Conservation (phyloP, 2,113 vertebrate species). For the Thunnus maccoyii region DNA sequence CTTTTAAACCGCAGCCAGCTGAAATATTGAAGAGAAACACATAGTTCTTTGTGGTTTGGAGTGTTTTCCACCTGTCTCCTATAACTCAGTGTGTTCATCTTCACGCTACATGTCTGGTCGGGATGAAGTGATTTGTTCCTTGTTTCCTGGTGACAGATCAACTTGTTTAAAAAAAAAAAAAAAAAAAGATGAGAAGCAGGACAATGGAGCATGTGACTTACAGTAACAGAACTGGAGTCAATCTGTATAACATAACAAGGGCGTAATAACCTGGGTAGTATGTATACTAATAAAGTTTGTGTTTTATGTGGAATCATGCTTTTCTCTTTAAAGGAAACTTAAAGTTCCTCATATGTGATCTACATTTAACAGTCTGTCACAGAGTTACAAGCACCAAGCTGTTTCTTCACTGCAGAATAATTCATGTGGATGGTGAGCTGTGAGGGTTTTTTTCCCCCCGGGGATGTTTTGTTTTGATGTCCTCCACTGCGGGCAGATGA, state of each 20-base stretch:
- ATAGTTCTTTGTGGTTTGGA: slow-evolving; percentile 53
- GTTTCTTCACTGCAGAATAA: slow-evolving; percentile 55
- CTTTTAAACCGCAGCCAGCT: slow-evolving; percentile 52
- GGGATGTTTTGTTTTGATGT: slow-evolving; percentile 80
- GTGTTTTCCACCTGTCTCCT: slow-evolving; percentile 50
- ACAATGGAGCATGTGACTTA: not conserved
- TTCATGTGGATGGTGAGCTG: slow-evolving; percentile 65
- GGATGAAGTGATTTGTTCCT: slow-evolving; percentile 41
- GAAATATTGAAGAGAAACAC: slow-evolving; percentile 31
- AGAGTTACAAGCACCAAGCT: slow-evolving; percentile 47
- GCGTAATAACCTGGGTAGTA: not conserved
- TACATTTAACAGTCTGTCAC: slow-evolving; percentile 26
- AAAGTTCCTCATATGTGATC: not conserved
- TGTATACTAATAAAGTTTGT: not conserved
- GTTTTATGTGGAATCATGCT: not conserved
- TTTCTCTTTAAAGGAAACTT: not conserved
- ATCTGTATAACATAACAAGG: not conserved
- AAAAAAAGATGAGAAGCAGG: slow-evolving; percentile 26
- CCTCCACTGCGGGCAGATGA: slow-evolving; percentile 71
- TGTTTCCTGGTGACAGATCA: slow-evolving; percentile 34
- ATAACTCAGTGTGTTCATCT: slow-evolving; percentile 44
- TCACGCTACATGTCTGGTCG: slow-evolving; percentile 39
- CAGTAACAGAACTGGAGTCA: slow-evolving; percentile 13
- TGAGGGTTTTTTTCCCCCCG: slow-evolving; percentile 37
- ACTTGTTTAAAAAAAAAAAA: slow-evolving; percentile 11